Conservation (phyloP, 2,113 vertebrate species). For the Clinocottus analis region DNA sequence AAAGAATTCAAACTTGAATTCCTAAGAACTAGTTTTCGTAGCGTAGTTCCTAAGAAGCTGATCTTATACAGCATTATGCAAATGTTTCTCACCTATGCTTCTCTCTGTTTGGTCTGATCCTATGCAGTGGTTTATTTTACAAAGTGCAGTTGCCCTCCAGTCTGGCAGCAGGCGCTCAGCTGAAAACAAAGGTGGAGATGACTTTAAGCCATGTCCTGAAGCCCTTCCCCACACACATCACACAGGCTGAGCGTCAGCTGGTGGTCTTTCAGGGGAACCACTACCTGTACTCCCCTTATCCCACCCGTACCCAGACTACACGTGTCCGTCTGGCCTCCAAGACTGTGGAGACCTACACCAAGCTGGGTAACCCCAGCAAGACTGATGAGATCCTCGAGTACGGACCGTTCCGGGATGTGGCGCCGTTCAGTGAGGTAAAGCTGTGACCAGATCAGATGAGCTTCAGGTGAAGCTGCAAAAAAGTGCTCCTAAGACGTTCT, state of each 20-base stretch:
- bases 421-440: slow-evolving; percentile 92
- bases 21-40: not conserved
- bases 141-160: slow-evolving; percentile 87
- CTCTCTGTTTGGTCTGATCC: slow-evolving; percentile 21
- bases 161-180: slow-evolving; percentile 87
- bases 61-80: not conserved
- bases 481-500: not conserved
- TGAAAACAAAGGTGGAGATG: slow-evolving; percentile 90
- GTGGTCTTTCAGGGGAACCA: slow-evolving; percentile 98
- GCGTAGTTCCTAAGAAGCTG: not conserved
- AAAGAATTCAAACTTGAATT: not conserved
- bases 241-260: slow-evolving; percentile 95
- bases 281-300: slow-evolving; percentile 94
- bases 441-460: not conserved
- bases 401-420: slow-evolving; percentile 91
- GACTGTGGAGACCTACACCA: slow-evolving; percentile 95
- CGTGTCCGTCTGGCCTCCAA: slow-evolving; percentile 93
- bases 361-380: slow-evolving; percentile 93
- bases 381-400: slow-evolving; percentile 93
- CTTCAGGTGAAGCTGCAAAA: not conserved
- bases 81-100: not conserved
- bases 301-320: slow-evolving; percentile 90
- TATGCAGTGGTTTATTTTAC: slow-evolving; percentile 90
- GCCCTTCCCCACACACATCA: slow-evolving; percentile 95
- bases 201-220: slow-evolving; percentile 92